Evolutionary conservation across 2,888 invertebrate species (phyloP).

Genomic region (Hipparchia sbordonii): DNA sequence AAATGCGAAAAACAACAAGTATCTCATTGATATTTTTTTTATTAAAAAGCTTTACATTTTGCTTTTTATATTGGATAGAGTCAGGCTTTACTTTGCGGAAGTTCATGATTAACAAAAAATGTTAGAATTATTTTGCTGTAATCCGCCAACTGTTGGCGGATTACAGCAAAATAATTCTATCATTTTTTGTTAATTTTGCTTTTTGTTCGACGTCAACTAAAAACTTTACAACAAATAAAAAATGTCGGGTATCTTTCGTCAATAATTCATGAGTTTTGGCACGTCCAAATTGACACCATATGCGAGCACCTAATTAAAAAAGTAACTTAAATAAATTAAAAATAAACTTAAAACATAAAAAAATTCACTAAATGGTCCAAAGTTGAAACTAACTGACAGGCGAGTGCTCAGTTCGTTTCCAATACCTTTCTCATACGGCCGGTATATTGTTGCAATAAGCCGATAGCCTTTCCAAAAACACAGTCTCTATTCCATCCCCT

Average conservation of each 20-base stretch:
- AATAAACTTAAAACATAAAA: not conserved
- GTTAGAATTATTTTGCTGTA: no score
- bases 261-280: not conserved
- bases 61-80: no score
- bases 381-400: conserved; percentile 18
- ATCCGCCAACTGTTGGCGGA: no score
- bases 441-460: conserved; percentile 68
- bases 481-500: conserved; percentile 61
- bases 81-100: no score
- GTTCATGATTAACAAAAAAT: no score
- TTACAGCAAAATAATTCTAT: no score
- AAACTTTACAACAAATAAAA: no score
- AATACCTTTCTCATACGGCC: conserved; percentile 51
- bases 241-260: no score
- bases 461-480: conserved; percentile 65
- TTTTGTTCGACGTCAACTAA: no score
- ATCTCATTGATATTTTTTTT: no score
- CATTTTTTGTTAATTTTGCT: no score
- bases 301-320: not conserved
- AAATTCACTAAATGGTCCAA: conserved; percentile 29
- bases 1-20: not conserved
- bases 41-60: no score
- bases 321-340: not conserved
- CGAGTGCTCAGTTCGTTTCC: conserved; percentile 14
- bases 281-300: not conserved